Evolutionary conservation across 2,113 vertebrate species (phyloP), one percentile per base, ranked within the genome.

Genomic region (Sander lucioperca): DNA sequence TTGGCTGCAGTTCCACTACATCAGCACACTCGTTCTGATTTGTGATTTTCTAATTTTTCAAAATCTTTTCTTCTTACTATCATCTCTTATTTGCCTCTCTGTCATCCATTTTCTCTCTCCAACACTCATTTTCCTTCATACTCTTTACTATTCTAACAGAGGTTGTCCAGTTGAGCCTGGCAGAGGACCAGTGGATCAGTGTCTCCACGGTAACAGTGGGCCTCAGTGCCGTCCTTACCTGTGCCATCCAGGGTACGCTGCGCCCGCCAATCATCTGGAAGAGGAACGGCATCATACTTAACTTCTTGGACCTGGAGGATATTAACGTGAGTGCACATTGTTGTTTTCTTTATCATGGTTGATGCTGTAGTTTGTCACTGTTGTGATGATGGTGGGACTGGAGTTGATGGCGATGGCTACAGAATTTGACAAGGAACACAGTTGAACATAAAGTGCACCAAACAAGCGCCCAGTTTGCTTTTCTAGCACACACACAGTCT

Each of bases 241-340:
- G 98, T 1, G 90, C 95, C 70, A 94, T 99, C 84, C 97, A 66
- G 0, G 98, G 98, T 57, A 95, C 95, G 0, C 95, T 98, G 92
- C 94, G 97, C 0, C 98, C 97, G 0, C 97, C 97, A 3, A 96
- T 99, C 92, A 85, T 99, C 85, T 99, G 98, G 98, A 98, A 96
- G 71, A 97, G 97, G 87, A 98, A 99, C 0, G 96, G 97, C 30
- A 83, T 99, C 72, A 80, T 95, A 61, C 93, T 99, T 70, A 98
- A 99, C 94, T 96, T 98, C 89, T 89, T 99, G 62, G 96, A 98
- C 82, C 88, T 99, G 88, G 98, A 99, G 89, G 98, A 99, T 78
- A 99, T 99, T 84, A 98, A 97, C 0, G 98, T 99, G 92, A 95
- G 94, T 91, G 9, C 3, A 23, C 36, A 25, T 7, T 30, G 4